Conservation (phyloP, 2,888 invertebrate species). For the Scaptomyza parva region DNA sequence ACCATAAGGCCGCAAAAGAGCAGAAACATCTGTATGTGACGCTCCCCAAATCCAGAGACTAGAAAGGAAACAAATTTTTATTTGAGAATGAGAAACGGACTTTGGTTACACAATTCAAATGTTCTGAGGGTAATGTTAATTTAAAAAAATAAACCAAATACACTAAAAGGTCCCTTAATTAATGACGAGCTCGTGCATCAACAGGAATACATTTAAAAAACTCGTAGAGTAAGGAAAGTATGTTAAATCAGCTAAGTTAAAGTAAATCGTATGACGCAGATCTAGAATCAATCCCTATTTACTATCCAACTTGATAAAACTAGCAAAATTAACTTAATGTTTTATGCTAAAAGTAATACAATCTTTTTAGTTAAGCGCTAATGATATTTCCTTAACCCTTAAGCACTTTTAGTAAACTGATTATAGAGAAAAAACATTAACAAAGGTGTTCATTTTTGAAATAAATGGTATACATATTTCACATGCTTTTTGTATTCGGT, state of each 20-base stretch:
- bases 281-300: background rate
- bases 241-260: background rate
- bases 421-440: background rate
- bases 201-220: constrained; percentile 1
- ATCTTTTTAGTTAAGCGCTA: constrained; percentile 10
- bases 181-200: constrained; percentile 1
- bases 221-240: no score
- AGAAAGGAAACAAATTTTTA: constrained; percentile 15
- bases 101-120: no score
- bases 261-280: background rate
- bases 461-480: no score
- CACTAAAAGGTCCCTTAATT: background rate
- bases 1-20: constrained; percentile 87
- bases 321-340: constrained; percentile 6
- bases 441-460: no score
- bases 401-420: background rate
- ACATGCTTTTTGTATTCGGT: no score
- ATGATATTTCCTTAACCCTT: constrained; percentile 17
- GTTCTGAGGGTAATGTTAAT: no score
- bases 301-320: constrained; percentile 2
- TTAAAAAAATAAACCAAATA: no score
- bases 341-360: constrained; percentile 15
- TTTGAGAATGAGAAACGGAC: no score
- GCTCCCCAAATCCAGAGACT: constrained; percentile 86
- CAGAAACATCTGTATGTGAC: constrained; percentile 88